phyloP scores from a whole-genome alignment of 2,888 invertebrate genomes.

The Drosophila greeni region DNA sequence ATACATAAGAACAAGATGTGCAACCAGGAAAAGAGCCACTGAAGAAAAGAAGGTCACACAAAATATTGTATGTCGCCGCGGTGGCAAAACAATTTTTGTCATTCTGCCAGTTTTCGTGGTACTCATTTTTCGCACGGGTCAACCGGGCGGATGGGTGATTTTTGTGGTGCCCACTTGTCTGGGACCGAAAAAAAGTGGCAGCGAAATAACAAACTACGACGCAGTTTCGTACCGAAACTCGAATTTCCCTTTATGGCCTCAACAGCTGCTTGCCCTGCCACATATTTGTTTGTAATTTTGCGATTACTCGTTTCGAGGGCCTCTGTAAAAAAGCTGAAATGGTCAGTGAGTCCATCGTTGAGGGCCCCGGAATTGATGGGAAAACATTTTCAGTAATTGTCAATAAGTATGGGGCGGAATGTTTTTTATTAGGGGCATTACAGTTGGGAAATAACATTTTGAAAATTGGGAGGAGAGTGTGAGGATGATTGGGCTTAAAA shows the following conservation, averaged over 20 bases:
- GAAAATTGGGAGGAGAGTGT: background rate
- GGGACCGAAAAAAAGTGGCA: constrained; percentile 33
- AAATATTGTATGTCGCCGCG: constrained; percentile 15
- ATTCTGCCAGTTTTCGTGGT: constrained; percentile 49
- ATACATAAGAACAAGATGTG: constrained; percentile 29
- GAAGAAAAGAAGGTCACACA: constrained; percentile 21
- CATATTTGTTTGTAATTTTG: constrained; percentile 8
- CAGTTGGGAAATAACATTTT: background rate
- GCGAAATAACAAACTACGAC: constrained; percentile 51
- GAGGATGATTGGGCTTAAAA: background rate
- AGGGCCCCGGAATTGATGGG: constrained; percentile 18
- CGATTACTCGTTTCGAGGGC: constrained; percentile 8
- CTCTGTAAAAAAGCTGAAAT: constrained; percentile 23
- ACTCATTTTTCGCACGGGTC: constrained; percentile 35
- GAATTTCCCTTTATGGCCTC: constrained; percentile 8
- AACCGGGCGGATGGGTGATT: constrained; percentile 28
- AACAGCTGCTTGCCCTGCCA: constrained; percentile 17
- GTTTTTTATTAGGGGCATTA: constrained; percentile 1
- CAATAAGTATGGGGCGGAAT: background rate
- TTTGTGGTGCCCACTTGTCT: constrained; percentile 64
- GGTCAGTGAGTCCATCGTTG: constrained; percentile 26
- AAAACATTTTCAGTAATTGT: constrained; percentile 29
- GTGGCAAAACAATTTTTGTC: constrained; percentile 47
- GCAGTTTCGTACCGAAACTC: constrained; percentile 42
- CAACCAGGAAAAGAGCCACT: constrained; percentile 15